Conservation (phyloP, 2,797 vertebrate genomes). For the Scolopax rusticola region DNA sequence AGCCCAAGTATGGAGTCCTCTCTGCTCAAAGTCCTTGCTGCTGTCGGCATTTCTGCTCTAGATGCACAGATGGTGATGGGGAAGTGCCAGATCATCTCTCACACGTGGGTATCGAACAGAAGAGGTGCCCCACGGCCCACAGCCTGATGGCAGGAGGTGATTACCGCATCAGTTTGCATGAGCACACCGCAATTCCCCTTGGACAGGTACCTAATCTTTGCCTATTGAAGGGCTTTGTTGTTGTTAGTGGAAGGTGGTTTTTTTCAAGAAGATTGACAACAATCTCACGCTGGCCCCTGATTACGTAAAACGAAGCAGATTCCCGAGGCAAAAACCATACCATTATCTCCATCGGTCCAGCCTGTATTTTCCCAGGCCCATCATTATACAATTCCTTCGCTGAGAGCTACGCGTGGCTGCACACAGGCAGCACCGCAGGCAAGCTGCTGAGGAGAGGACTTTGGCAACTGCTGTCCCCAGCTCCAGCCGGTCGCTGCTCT, state of each 20-base stretch:
- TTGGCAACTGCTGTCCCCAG: background rate
- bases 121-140: background rate
- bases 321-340: background rate
- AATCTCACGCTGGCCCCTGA: background rate
- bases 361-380: background rate
- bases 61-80: background rate
- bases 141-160: background rate
- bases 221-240: background rate
- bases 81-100: background rate
- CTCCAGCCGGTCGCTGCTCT: background rate
- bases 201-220: background rate
- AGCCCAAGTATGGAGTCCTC: background rate
- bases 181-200: background rate
- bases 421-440: background rate
- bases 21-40: background rate
- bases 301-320: background rate
- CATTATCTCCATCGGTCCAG: background rate
- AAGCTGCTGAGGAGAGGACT: background rate
- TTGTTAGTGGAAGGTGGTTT: background rate
- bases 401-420: fast-evolving
- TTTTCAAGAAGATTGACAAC: background rate
- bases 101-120: fast-evolving
- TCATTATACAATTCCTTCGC: background rate
- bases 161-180: background rate
- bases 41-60: background rate